These are phyloP conservation scores for Vidua macroura DNA, from an alignment of 2,113 vertebrate species.

Conservation along the genomic window DNA sequence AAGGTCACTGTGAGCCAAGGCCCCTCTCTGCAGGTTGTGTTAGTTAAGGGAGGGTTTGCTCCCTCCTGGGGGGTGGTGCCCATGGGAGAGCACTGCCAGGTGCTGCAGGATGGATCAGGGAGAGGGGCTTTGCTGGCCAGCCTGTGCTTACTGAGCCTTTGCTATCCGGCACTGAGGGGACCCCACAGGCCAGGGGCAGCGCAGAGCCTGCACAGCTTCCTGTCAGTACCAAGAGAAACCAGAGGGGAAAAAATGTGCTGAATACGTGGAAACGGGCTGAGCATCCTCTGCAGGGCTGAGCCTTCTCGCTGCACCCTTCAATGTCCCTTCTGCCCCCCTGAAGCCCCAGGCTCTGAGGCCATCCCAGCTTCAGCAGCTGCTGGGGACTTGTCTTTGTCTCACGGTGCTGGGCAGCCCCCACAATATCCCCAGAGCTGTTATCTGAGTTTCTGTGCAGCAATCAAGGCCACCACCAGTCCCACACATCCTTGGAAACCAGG, in stretches of 20 bases:
- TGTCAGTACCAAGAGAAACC: neutral
- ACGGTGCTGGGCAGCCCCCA: neutral
- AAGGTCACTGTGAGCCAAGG: neutral
- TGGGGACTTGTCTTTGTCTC: neutral
- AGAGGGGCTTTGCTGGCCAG: neutral
- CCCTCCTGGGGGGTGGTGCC: neutral
- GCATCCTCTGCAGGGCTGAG: neutral
- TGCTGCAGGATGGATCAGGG: neutral
- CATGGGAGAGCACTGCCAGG: rapidly evolving
- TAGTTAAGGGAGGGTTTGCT: neutral
- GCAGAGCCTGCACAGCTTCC: neutral
- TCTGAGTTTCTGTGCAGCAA: neutral
- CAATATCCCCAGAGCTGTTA: neutral
- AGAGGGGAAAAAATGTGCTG: neutral
- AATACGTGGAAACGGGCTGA: neutral
- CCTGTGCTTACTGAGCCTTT: neutral
- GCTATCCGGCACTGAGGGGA: neutral
- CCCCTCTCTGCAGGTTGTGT: neutral
- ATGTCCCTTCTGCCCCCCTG: neutral
- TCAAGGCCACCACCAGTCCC: neutral
- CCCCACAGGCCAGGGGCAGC: rapidly evolving
- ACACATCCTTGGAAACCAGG: neutral
- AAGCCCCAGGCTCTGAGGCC: neutral
- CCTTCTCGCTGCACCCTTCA: rapidly evolving
- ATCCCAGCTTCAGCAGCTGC: neutral